Base-by-base conservation (phyloP, 1,140 invertebrate species). In the Macrosteles quadrilineatus region DNA sequence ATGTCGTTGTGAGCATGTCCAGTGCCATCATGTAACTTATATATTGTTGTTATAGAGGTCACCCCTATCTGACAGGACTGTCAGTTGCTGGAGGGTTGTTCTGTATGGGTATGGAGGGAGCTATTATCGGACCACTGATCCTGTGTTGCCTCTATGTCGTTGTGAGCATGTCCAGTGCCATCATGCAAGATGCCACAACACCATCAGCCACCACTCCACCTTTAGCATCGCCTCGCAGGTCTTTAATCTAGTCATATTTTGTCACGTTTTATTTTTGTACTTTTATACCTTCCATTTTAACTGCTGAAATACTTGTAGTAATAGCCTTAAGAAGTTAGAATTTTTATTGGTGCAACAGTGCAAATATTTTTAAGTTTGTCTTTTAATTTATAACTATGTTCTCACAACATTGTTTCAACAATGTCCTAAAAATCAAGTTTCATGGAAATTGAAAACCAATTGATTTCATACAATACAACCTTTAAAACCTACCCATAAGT, bases 51-150 rank as follows among this genome's bases (percentile, higher is more conserved):
- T 68, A 94, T 63, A 76, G 93, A 12, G 95, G 96, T 27, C 97
- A 99, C 85, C 97, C 98, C 0, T 99, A 99, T 83, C 86, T 99
- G 30, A 99, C 97, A n/a, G 97, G 96, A 31, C 81, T 99, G 32
- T 94, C 97, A 0, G 97, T 99, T 75, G 96, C 96, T 11, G 97
- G 98, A n/a, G 98, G 98, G 40, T 94, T 99, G 73, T 97, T 98
- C 79, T 98, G 94, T 84, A 83, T 98, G 67, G 98, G 98, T 0
- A 87, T 97, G 50, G 94, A 99, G 83, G 98, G 98, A 0, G 97
- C 96, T 0, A 94, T 99, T 68, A 91, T 99, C 72, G 98, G 98
- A 0, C 97, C 98, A 0, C 85, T 99, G 1, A 84, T 99, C 23
- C 83, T 99, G 0, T 99, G 97, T 78, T 90, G 88, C 62, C 85